Percentiles rank a stretch among this genome's conserved stretches.
Evolutionary conservation across 2,797 vertebrate species (phyloP).

Genomic region (Micromesistius poutassou): DNA sequence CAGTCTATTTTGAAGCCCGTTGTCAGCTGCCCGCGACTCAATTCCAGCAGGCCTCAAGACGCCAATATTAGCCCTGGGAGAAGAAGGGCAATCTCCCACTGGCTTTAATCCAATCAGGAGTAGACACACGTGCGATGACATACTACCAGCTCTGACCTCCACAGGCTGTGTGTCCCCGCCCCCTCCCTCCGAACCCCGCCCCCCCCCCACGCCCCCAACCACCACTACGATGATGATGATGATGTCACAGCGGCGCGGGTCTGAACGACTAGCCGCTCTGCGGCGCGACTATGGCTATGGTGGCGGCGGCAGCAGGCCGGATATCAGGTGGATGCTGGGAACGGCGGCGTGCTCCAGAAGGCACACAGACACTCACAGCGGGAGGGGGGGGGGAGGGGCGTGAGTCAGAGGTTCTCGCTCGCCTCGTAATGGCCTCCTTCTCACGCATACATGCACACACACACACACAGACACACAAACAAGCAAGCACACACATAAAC

Average conservation of each 20-base stretch:
- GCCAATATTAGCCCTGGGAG: no score
- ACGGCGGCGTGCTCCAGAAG: constrained; percentile 52
- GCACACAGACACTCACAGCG: constrained; percentile 44
- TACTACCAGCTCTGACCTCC: background rate
- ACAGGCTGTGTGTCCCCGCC: constrained; percentile 33
- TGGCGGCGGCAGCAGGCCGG: constrained; percentile 53
- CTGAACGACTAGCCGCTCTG: constrained; percentile 59
- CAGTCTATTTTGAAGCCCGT: background rate
- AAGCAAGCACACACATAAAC: constrained; percentile 6
- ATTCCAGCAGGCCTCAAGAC: background rate
- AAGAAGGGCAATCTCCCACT: background rate
- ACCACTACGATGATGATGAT: constrained; percentile 12
- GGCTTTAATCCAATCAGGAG: background rate
- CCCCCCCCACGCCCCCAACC: constrained; percentile 40
- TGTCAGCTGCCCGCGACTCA: background rate
- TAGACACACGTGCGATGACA: background rate
- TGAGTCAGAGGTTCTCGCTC: constrained; percentile 57
- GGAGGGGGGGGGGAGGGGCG: constrained; percentile 20
- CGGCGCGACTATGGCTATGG: constrained; percentile 42
- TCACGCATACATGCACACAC: background rate
- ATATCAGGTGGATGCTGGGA: constrained; percentile 70
- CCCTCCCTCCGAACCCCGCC: constrained; percentile 39
- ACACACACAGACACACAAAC: constrained; percentile 3
- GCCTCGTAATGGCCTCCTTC: constrained; percentile 5
- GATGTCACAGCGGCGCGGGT: constrained; percentile 57